Percentiles rank a stretch among this genome's conserved stretches.
phyloP scores from a whole-genome alignment of 2,797 vertebrate genomes.

The Peromyscus nudipes region DNA sequence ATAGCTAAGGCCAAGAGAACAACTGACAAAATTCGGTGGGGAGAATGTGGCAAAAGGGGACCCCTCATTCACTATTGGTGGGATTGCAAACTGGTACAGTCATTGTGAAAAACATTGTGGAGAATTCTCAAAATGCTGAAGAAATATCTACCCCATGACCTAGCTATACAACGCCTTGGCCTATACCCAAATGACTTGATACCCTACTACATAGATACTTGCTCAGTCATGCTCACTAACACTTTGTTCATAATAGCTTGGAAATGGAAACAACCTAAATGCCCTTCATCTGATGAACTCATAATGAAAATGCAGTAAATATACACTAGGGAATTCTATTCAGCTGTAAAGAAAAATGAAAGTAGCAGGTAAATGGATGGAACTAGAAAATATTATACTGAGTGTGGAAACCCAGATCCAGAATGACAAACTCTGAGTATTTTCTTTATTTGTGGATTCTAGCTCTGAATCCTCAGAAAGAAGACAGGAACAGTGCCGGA shows the following conservation, averaged over 20 bases:
- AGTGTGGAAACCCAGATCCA: background rate
- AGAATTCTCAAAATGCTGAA: background rate
- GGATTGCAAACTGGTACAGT: background rate
- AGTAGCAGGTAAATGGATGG: background rate
- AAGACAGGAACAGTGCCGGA: background rate
- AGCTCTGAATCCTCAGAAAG: background rate
- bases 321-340: background rate
- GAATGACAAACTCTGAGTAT: background rate
- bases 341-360: background rate
- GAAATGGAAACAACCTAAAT: background rate
- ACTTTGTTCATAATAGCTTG: background rate
- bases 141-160: background rate
- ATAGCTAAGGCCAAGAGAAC: too few relatives aligned
- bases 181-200: background rate
- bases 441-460: background rate
- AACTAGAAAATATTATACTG: background rate
- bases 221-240: too few relatives aligned
- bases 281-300: background rate
- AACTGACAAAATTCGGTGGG: background rate
- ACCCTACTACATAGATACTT: background rate
- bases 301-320: background rate
- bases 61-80: too few relatives aligned
- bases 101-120: background rate
- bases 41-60: background rate
- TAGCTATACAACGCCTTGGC: background rate